Conservation (phyloP, 2,113 vertebrate genomes). For the Oenanthe melanoleuca region DNA sequence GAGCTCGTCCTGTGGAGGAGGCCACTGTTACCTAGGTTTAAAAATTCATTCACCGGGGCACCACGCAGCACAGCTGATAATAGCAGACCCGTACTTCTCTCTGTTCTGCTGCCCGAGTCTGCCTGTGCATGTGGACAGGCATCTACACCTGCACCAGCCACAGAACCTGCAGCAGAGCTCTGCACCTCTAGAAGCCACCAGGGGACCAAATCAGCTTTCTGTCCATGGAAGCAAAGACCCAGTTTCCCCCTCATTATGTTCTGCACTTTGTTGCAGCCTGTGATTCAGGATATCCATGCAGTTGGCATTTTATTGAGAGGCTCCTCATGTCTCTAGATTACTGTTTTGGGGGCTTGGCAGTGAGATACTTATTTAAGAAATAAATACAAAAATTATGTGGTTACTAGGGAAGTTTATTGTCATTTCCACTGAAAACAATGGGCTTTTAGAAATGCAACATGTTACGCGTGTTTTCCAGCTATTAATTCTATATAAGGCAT, state of each 20-base stretch:
- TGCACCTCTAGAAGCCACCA: not conserved
- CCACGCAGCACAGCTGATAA: rapidly evolving
- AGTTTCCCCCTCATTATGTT: not conserved
- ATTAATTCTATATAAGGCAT: not conserved
- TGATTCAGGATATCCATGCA: not conserved
- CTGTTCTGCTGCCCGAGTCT: not conserved
- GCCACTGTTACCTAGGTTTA: not conserved
- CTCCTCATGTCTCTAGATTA: not conserved
- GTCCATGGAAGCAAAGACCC: not conserved
- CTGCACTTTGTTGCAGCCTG: not conserved
- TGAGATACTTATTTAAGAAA: not conserved
- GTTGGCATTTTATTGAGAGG: not conserved
- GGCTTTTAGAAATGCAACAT: not conserved
- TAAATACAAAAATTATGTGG: not conserved
- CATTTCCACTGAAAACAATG: not conserved
- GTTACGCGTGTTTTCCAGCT: not conserved
- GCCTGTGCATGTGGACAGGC: not conserved
- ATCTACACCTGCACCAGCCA: not conserved
- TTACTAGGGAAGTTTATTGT: not conserved
- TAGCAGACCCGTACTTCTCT: not conserved
- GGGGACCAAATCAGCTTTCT: not conserved
- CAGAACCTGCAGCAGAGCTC: not conserved
- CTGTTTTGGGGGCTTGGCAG: not conserved
- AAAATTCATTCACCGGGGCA: not conserved
- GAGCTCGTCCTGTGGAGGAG: not conserved